Evolutionary conservation across 1,140 invertebrate species (phyloP), one percentile per base, ranked within the genome.

Genomic region (Arion vulgaris): DNA sequence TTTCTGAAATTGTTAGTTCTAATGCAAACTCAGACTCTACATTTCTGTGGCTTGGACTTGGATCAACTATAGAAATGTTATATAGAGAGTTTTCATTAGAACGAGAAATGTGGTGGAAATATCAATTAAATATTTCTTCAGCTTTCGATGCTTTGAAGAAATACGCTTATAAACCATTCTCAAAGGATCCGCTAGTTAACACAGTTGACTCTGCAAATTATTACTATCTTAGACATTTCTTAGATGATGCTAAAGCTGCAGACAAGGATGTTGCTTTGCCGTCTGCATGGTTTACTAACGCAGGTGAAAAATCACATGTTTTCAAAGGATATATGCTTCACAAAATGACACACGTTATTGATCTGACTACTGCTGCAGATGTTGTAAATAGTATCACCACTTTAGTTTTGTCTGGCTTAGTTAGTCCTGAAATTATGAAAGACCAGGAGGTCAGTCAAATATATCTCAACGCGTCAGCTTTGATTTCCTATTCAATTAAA

Each of bases 141-240:
- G 84, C 88, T 0, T 85, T 87, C 36, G 81, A 84, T 62, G 81
- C 85, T 1, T 57, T 88, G 36, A 88, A 87, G 41, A 85, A 87
- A 62, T 89, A 88, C 71, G 83, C 88, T 17, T 89, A 89, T 57
- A 83, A 84, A 45, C 88, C 88, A 28, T 81, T 86, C 39, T 83
- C 84, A 9, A 66, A 68, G 4, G 53, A 88, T 57, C 51, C 49
- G 11, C 66, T 79, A 45, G 51, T 87, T 0, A 86, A 88, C 74
- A 85, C 84, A 5, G 88, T 88, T 34, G 88, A 89, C 53, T 66
- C 84, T 15, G 39, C 87, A 34, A 88, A 86, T 0, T 89, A 87
- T 36, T 85, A 86, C 72, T 87, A 85, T 57, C 74, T 87, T 62
- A 69, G 88, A 36, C 68, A 75, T 71, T 89, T 88, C 69, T 51